Conservation (phyloP, 2,888 invertebrate genomes). For the Chrysolina oricalcia region DNA sequence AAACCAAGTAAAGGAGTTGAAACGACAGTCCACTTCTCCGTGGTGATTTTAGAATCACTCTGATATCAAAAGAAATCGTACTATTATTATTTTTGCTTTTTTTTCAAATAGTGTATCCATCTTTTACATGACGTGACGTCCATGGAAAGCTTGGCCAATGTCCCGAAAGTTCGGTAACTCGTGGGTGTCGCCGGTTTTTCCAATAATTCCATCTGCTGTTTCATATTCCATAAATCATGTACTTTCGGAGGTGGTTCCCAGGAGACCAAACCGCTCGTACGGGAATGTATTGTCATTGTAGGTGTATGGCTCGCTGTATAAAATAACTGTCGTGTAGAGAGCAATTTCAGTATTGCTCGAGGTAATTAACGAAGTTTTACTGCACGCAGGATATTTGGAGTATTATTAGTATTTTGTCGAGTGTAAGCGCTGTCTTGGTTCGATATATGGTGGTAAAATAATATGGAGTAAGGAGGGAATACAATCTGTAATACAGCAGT, state of each 20-base stretch:
- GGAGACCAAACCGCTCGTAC: constrained; percentile 27
- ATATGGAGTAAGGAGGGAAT: not conserved
- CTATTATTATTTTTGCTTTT: too few species aligned
- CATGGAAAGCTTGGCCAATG: not conserved
- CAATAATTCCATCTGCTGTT: constrained; percentile 38
- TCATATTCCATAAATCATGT: constrained; percentile 47
- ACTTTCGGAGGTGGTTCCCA: constrained; percentile 38
- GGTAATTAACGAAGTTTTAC: constrained; percentile 22
- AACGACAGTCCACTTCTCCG: too few species aligned
- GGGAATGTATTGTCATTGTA: constrained; percentile 28
- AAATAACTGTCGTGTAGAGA: constrained; percentile 35
- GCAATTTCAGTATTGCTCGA: constrained; percentile 27
- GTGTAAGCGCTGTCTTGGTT: not conserved
- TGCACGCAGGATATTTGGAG: not conserved
- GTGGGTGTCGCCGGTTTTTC: constrained; percentile 30
- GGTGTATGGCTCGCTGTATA: constrained; percentile 13
- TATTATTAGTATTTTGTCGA: constrained; percentile 1
- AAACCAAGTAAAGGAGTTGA: too few species aligned
- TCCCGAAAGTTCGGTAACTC: not conserved
- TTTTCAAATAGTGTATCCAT: not conserved
- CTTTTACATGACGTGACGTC: not conserved
- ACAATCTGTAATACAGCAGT: not conserved
- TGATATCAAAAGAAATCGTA: too few species aligned
- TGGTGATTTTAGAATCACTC: too few species aligned
- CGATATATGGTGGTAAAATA: not conserved